Base-by-base conservation (phyloP, 2,888 invertebrate species). In the Drosophila kambysellisi region DNA sequence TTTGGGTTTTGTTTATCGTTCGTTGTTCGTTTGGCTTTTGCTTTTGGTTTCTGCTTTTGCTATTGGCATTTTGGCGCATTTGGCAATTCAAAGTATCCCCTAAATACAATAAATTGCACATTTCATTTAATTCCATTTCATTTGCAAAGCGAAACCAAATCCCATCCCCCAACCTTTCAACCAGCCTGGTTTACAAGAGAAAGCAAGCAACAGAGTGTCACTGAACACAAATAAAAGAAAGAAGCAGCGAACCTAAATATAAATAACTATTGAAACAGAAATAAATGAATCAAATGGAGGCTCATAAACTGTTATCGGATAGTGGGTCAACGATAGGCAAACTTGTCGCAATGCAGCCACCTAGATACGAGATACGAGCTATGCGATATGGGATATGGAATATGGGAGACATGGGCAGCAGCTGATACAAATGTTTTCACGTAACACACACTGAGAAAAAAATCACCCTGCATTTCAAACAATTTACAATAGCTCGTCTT, bases 41-140 rank as follows among this genome's bases (percentile, higher is more conserved):
- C 1, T 58, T 25, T 25, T 25, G 20, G 20, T 25, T 25, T 58
- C 61, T 65, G 63, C 60, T 54, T 46, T 82, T 67, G 46, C 48
- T 32, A 30, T 50, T 33, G 60, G 54, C 39, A 56, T 32, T 61
- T 50, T 43, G 29, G 20, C 39, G 76, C 66, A 67, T 68, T 46
- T 46, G 68, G 84, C 81, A 83, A 79, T 73, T 67, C 74, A 62
- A 87, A 87, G 46, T 46, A 90, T 89, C 83, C 82, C 82, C 88
- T 79, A 90, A 90, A 90, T 82, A 80, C 90, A 90, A 89, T 90
- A 90, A 89, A 90, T 91, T 90, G 89, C 86, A 88, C 88, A 88
- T 88, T 89, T 89, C 88, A 89, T 91, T 90, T 81, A 83, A 83
- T 83, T 83, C 89, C 83, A 87, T 88, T 90, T 90, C 89, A 88